phyloP scores from a whole-genome alignment of 2,113 vertebrate species.

The Nesoenas mayeri region DNA sequence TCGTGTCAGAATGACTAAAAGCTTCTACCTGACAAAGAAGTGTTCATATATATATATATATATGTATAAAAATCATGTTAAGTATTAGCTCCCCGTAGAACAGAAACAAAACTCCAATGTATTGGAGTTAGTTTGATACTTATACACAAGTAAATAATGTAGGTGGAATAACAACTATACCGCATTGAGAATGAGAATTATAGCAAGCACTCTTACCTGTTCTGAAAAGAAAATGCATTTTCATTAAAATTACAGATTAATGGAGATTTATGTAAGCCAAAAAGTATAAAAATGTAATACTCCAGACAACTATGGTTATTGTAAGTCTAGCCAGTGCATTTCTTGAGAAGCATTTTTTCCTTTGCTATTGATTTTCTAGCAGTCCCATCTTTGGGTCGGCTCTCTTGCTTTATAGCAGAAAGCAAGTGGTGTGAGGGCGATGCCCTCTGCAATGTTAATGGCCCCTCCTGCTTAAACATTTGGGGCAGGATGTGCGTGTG shows the following conservation, averaged over 20 bases:
- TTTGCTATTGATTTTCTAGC: neutral
- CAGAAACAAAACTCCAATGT: slow-evolving; percentile 28
- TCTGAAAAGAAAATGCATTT: slow-evolving; percentile 38
- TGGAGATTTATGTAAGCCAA: neutral
- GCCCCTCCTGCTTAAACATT: accelerated
- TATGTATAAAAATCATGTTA: slow-evolving; percentile 28
- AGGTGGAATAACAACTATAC: slow-evolving; percentile 25
- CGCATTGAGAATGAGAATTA: neutral
- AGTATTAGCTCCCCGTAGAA: slow-evolving; percentile 66
- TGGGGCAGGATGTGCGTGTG: no score
- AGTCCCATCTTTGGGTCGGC: neutral
- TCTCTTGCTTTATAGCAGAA: neutral
- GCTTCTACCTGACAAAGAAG: slow-evolving; percentile 76
- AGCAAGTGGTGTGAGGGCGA: no score
- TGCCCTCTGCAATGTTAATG: neutral
- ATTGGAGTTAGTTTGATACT: neutral
- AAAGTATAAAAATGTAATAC: neutral
- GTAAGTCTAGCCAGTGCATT: neutral
- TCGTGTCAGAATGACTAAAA: slow-evolving; percentile 78
- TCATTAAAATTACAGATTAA: slow-evolving; percentile 19
- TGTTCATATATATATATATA: slow-evolving; percentile 54
- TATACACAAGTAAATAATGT: neutral
- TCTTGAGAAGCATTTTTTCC: neutral
- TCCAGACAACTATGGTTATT: neutral
- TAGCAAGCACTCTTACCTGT: neutral